Base-by-base conservation (phyloP, 30 jellyfish, hydroid and myxozoan genomes). In the Aurelia coerulea region DNA sequence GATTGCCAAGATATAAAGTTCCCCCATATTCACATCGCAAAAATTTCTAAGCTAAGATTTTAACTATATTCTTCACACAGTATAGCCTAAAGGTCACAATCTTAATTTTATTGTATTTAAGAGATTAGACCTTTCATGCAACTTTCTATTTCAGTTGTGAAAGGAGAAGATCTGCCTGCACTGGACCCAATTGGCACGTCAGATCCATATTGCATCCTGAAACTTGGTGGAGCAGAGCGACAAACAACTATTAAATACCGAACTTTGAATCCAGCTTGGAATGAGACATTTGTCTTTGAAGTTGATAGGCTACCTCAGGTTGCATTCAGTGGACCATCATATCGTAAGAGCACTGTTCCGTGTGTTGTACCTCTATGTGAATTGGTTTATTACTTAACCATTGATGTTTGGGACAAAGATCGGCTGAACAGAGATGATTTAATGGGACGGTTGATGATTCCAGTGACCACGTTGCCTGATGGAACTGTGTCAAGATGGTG, bases 331-430 rank as follows among this genome's bases (percentile, higher is more conserved):
- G 94, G 91, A 19, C 92, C 95, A 56, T 16, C 89, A 11, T 23
- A 66, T 39, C 71, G 96, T 1, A 76, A 63, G 41, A 87, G 90
- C 37, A 52, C 73, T 14, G 85, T 58, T 29, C 88, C 90, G 0
- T 72, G 74, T 35, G 49, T 75, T 42, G 80, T 91, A 2, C 98
- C 98, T 6, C 74, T 92, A 3, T 92, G 98, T 74, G 97, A 92
- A 33, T 83, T 92, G 88, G 60, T 82, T 62, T 92, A 87, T 42
- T 92, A 72, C 66, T 68, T 88, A 15, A 71, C 59, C n/a, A 92
- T 92, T 80, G 98, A 92, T 79, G 78, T 92, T 7, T 92, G 98
- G 98, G 98, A 92, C 83, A 92, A 92, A 87, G 98, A 92, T 67
- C 78, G 91, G 59, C 73, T 92, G 65, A 92, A 92, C 76, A 79